Percentiles rank a stretch among this genome's conserved stretches.
Conservation (phyloP, 2,797 vertebrate species). For the Lutjanus argentimaculatus region DNA sequence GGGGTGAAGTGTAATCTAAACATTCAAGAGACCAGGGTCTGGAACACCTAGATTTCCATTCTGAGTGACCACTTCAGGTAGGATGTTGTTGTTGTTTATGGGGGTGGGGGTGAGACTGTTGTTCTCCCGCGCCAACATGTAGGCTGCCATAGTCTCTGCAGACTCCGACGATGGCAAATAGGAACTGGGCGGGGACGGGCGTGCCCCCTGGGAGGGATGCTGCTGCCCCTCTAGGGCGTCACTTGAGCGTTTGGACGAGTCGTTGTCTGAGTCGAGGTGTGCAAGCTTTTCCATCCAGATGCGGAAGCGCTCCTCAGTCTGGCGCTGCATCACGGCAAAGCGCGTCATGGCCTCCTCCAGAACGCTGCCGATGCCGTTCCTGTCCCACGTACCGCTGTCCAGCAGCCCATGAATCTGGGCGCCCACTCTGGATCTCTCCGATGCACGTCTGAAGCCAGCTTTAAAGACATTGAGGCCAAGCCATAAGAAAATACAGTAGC, state of each 20-base stretch:
- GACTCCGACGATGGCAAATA: constrained; percentile 89
- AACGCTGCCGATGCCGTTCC: constrained; percentile 94
- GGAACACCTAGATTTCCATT: constrained; percentile 89
- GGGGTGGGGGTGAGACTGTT: constrained; percentile 81
- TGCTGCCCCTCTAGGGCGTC: constrained; percentile 89
- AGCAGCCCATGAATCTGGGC: constrained; percentile 93
- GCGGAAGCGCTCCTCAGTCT: constrained; percentile 95
- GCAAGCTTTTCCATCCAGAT: constrained; percentile 95
- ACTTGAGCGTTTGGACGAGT: constrained; percentile 87
- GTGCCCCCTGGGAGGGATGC: constrained; percentile 83
- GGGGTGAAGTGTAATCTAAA: constrained; percentile 74
- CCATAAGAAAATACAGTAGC: constrained; percentile 88
- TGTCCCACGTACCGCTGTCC: constrained; percentile 93
- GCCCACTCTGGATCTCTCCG: constrained; percentile 91
- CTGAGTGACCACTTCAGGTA: constrained; percentile 86
- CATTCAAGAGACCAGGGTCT: constrained; percentile 88
- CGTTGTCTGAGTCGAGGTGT: constrained; percentile 90
- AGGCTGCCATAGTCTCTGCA: constrained; percentile 88
- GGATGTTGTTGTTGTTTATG: constrained; percentile 86
- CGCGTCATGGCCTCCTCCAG: constrained; percentile 96
- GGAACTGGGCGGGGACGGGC: constrained; percentile 85
- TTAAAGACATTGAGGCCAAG: constrained; percentile 97
- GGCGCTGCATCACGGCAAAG: constrained; percentile 95
- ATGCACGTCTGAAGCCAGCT: constrained; percentile 93
- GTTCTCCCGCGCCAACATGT: constrained; percentile 86